Evolutionary conservation across 2,888 invertebrate genomes (phyloP).

Genomic region (Euspilapteryx auroguttella): DNA sequence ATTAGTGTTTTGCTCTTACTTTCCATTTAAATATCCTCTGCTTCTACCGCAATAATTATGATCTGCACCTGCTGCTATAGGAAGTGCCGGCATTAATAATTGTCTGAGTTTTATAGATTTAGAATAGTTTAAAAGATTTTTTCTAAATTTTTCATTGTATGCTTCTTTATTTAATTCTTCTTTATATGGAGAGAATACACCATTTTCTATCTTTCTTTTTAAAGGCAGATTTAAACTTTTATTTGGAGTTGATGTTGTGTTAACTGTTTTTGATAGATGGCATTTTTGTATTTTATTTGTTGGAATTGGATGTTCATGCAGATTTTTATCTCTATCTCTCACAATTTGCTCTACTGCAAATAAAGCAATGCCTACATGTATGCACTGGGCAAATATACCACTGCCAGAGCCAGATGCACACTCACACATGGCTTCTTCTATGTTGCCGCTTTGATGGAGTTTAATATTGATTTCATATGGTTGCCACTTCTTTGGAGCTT

Average conservation of each 20-base stretch:
- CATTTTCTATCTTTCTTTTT: background rate
- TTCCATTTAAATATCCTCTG: no score
- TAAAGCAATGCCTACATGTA: background rate
- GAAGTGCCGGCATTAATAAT: no score
- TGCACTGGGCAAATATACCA: background rate
- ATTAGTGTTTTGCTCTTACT: no score
- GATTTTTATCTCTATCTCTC: background rate
- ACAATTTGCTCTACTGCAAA: background rate
- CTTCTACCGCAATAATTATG: no score
- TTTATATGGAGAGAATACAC: background rate
- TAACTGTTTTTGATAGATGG: background rate
- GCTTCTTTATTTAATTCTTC: background rate
- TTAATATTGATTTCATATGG: background rate
- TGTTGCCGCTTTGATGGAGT: background rate
- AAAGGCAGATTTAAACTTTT: background rate
- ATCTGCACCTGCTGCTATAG: no score
- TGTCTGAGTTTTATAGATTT: no score
- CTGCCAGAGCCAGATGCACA: conserved; percentile 1
- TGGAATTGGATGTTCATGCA: background rate
- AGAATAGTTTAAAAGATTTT: background rate
- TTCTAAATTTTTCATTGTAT: background rate
- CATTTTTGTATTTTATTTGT: background rate
- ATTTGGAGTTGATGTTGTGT: background rate
- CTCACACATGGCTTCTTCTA: background rate
- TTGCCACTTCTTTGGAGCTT: no score